These are phyloP conservation scores for Cecropterus lyciades DNA, from an alignment of 1,140 invertebrate species.

Conservation along the genomic window DNA sequence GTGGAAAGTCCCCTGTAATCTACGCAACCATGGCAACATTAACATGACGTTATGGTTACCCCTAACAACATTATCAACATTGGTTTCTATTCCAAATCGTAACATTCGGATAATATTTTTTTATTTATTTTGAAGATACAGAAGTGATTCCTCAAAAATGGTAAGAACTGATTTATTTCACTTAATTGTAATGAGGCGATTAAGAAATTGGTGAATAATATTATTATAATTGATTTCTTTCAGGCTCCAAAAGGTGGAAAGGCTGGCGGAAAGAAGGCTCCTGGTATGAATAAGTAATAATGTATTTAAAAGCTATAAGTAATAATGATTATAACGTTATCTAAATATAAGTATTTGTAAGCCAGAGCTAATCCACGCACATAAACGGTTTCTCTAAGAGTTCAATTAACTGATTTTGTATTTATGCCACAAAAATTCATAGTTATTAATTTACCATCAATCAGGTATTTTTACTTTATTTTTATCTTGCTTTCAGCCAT, in stretches of 20 bases:
- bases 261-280: constrained; percentile 63
- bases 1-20: no score
- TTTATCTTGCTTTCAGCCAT: constrained; percentile 67
- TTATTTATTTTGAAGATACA: no score
- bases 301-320: no score
- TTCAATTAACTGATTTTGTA: no score
- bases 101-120: background rate
- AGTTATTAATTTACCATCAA: no score
- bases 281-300: constrained; percentile 50
- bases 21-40: constrained; percentile 36
- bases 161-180: background rate
- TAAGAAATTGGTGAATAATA: no score
- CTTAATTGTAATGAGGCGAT: no score
- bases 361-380: no score
- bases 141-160: background rate
- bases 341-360: no score
- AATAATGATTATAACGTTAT: background rate
- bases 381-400: no score
- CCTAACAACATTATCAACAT: constrained; percentile 40
- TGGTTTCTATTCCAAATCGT: constrained; percentile 12
- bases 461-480: background rate
- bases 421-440: no score
- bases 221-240: constrained; percentile 28
- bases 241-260: constrained; percentile 71
- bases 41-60: constrained; percentile 11